Base-by-base conservation (phyloP, 2,888 invertebrate genomes). In the Lepidocyrtinus sp. region DNA sequence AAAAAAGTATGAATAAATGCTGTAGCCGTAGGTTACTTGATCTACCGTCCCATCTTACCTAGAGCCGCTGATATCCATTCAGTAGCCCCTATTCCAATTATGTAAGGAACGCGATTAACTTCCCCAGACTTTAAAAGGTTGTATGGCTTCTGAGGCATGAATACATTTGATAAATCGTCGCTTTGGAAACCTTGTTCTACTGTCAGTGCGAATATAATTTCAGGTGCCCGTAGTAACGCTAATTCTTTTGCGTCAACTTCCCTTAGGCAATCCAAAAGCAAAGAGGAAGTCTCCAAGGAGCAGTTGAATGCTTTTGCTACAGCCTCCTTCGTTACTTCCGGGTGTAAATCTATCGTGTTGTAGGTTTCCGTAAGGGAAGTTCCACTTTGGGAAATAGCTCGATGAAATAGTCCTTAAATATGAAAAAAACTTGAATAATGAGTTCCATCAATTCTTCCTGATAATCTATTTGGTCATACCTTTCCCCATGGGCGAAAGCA, bases 371-470 rank as follows among this genome's bases (percentile, higher is more conserved):
- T 24, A 1, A 77, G 26, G 0, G 46, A 21, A 0, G 80, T 73
- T n/a, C 82, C 82, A 73, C 80, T 81, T 79, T 84, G 73, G 17
- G 72, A 64, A n/a, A 84, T 84, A 0, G 75, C 84, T 50, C 78
- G 0, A n/a, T 78, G 78, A 45, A 82, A 84, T 1, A 84, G 36
- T 9, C 75, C 83, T 82, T 22, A 1, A 7, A 17, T 63, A 21
- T 2, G 15, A 26, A 59, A 61, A 61, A n/a, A n/a, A 68, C 9
- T 9, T 22, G 21, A 19, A 68, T 5, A 3, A 68, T 15, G 24
- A 7, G 9, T 17, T 19, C n/a, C 15, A 68, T 68, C 21, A 50
- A 50, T 70, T n/a, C 5, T 19, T 59, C n/a, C 7, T 21, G 3
- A n/a, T 7, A 19, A 19, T 59, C 3, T 62, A 27, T 36, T 25